Evolutionary conservation across 2,888 invertebrate species (phyloP), one percentile per base, ranked within the genome.

Genomic region (Synergus gifuensis): DNA sequence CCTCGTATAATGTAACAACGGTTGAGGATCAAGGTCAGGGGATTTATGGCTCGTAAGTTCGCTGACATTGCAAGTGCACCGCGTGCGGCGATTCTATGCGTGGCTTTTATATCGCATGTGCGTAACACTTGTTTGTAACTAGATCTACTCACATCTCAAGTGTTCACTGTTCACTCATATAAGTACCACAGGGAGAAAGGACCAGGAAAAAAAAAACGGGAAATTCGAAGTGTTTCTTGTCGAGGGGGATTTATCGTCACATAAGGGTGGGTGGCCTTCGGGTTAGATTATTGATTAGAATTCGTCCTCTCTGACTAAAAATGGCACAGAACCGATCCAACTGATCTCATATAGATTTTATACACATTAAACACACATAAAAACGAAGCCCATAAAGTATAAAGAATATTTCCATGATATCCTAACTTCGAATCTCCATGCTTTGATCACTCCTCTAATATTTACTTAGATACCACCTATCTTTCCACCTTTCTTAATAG

Each of bases 281-380:
- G 82, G 82, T 81, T 80, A 83, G 82, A 83, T 87, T 87, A 87
- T 87, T 87, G 87, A 87, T 87, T 85, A 87, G 83, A 80, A 78
- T 66, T 82, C 82, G 83, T 85, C 81, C 81, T 78, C 78, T 82
- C 58, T 22, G 40, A 16, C 83, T 81, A 76, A 81, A 78, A 78
- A 64, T 54, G 64, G 36, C 77, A 28, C 62, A 76, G 36, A 66
- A 76, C 73, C 67, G 79, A 78, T 73, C 73, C 62, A 54, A 62
- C 77, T 76, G 44, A 67, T 67, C 12, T 11, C 44, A 14, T 46
- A 60, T 28, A 28, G 28, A 28, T 3, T 28, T 28, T 28, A 28
- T 28, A 28, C 3, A 28, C 3, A 28, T 28, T 28, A 28, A 9
- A 60, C n/a, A 54, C 8, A 8, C 54, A 54, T 7, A 8, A n/a